Percentiles rank a stretch among this genome's conserved stretches.
phyloP scores from a whole-genome alignment of 1,140 invertebrate species.

The honey bee (Apis mellifera) region Amel_HAv3.1 CM009943.2:5020001-5020500 shows the following conservation, averaged over 20 bases:
- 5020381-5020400: slow-evolving; percentile 64
- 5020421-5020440: slow-evolving; percentile 68
- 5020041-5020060: slow-evolving; percentile 56
- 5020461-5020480: slow-evolving; percentile 49
- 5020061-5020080: slow-evolving; percentile 55
- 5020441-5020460: slow-evolving; percentile 70
- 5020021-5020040: no score
- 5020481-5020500: slow-evolving; percentile 25
- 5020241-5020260: slow-evolving; percentile 77
- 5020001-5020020: not conserved
- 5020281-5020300: slow-evolving; percentile 72
- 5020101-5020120: slow-evolving; percentile 40
- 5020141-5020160: slow-evolving; percentile 37
- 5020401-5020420: slow-evolving; percentile 73
- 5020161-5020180: slow-evolving; percentile 68
- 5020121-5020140: slow-evolving; percentile 52
- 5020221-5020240: slow-evolving; percentile 75
- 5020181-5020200: slow-evolving; percentile 73
- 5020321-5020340: slow-evolving; percentile 71
- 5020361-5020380: slow-evolving; percentile 64
- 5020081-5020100: slow-evolving; percentile 1
- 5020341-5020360: slow-evolving; percentile 51
- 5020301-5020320: slow-evolving; percentile 76
- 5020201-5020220: slow-evolving; percentile 74
- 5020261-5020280: slow-evolving; percentile 77